Evolutionary conservation across 2,888 invertebrate species (phyloP).

Genomic region (Geophilus truncorum): DNA sequence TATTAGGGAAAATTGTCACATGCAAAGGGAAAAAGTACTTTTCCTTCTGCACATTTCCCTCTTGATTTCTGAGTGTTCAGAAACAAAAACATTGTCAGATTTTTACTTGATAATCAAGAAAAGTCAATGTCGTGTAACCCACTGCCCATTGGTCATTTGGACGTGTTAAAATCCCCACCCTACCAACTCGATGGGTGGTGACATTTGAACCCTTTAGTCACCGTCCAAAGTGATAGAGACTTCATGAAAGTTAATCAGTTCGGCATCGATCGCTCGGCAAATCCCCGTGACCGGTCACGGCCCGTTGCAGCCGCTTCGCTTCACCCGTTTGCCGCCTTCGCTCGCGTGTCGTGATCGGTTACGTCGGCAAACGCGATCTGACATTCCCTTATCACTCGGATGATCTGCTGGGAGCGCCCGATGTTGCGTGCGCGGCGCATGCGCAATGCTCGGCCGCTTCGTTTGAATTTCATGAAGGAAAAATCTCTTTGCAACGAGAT

Average conservation of each 20-base stretch:
- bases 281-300: neutral
- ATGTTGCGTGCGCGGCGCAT: neutral
- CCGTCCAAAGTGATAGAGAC: neutral
- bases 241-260: neutral
- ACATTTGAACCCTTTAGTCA: neutral
- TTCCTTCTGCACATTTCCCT: too few relatives aligned
- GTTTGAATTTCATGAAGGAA: neutral
- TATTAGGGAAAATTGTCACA: too few relatives aligned
- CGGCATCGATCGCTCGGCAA: neutral
- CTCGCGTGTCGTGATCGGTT: neutral
- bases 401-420: too few relatives aligned
- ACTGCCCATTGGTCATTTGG: too few relatives aligned
- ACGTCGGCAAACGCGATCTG: neutral
- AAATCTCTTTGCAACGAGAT: neutral
- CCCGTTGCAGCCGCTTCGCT: neutral
- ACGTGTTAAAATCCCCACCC: too few relatives aligned
- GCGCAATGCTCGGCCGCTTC: neutral
- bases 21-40: too few relatives aligned
- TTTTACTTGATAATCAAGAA: too few relatives aligned
- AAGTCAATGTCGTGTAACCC: too few relatives aligned
- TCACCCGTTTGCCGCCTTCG: neutral
- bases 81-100: too few relatives aligned
- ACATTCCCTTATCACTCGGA: neutral
- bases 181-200: neutral
- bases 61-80: too few relatives aligned